Evolutionary conservation across 1,140 invertebrate species (phyloP).

Genomic region (Ostrea edulis): DNA sequence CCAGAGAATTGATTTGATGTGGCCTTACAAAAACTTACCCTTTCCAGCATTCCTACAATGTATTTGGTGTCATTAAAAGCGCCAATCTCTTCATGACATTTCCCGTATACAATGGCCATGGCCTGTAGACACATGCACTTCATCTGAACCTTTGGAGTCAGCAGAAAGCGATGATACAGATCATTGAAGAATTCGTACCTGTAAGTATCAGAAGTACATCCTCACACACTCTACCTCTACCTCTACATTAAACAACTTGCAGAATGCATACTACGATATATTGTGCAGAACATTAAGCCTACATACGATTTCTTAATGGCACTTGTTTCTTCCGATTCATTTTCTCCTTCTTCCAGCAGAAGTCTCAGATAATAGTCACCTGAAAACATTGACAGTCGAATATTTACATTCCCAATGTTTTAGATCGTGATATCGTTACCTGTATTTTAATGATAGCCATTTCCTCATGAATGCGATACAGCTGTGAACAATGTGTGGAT

Average conservation of each 20-base stretch:
- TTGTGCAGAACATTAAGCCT: not conserved
- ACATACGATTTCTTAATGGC: slow-evolving; percentile 92
- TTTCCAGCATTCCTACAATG: slow-evolving; percentile 96
- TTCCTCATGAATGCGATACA: too few relatives aligned
- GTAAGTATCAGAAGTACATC: slow-evolving; percentile 45
- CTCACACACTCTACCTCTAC: not conserved
- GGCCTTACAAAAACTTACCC: slow-evolving; percentile 84
- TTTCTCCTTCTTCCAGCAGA: slow-evolving; percentile 91
- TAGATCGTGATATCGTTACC: too few relatives aligned
- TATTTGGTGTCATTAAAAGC: slow-evolving; percentile 98
- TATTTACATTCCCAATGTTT: too few relatives aligned
- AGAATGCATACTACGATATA: not conserved
- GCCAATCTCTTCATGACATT: slow-evolving; percentile 97
- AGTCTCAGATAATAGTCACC: slow-evolving; percentile 97
- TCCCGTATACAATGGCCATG: slow-evolving; percentile 97
- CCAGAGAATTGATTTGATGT: too few relatives aligned
- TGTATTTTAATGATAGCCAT: too few relatives aligned
- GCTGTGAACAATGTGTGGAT: too few relatives aligned
- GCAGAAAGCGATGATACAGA: slow-evolving; percentile 97
- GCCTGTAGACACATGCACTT: slow-evolving; percentile 97
- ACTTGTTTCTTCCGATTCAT: slow-evolving; percentile 87
- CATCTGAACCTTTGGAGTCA: slow-evolving; percentile 94
- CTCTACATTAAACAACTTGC: not conserved
- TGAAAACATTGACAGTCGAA: not conserved
- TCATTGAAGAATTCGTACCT: slow-evolving; percentile 98